Conservation (phyloP, 2,888 invertebrate species). For the Patella ulyssiponensis region DNA sequence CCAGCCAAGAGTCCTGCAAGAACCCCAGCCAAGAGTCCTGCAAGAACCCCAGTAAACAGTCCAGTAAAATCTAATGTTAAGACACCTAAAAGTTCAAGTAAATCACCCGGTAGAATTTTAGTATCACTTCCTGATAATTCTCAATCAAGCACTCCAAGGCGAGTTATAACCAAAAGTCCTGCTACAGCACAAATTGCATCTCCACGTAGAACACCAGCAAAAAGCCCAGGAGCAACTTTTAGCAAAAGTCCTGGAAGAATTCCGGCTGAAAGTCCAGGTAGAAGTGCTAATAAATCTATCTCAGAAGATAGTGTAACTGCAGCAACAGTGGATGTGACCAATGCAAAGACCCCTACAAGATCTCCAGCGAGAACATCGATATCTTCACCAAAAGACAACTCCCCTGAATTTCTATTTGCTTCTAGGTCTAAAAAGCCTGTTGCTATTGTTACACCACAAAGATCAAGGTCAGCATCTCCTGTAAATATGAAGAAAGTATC, state of each 20-base stretch:
- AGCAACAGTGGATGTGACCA: neutral
- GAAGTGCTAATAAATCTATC: constrained; percentile 19
- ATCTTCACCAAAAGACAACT: constrained; percentile 15
- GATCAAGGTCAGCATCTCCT: constrained; percentile 30
- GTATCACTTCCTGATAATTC: neutral
- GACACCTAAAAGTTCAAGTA: neutral
- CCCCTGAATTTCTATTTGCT: constrained; percentile 10
- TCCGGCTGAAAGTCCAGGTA: constrained; percentile 18
- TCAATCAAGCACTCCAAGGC: constrained; percentile 12
- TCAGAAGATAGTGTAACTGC: constrained; percentile 11
- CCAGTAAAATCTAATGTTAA: constrained; percentile 17
- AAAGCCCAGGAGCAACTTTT: neutral
- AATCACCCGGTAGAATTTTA: neutral
- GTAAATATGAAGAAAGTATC: constrained; percentile 9
- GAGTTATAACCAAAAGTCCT: neutral
- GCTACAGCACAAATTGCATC: neutral
- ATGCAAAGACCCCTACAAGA: constrained; percentile 20
- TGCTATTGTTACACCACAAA: constrained; percentile 24
- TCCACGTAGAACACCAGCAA: constrained; percentile 15
- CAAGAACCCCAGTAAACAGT: constrained; percentile 1
- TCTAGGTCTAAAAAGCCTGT: constrained; percentile 18
- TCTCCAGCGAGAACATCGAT: constrained; percentile 19
- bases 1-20: constrained; percentile 1
- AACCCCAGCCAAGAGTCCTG: constrained; percentile 22
- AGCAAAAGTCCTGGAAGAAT: neutral